Evolutionary conservation across 2,888 invertebrate genomes (phyloP).

Genomic region (Scelioninae gen. 2): DNA sequence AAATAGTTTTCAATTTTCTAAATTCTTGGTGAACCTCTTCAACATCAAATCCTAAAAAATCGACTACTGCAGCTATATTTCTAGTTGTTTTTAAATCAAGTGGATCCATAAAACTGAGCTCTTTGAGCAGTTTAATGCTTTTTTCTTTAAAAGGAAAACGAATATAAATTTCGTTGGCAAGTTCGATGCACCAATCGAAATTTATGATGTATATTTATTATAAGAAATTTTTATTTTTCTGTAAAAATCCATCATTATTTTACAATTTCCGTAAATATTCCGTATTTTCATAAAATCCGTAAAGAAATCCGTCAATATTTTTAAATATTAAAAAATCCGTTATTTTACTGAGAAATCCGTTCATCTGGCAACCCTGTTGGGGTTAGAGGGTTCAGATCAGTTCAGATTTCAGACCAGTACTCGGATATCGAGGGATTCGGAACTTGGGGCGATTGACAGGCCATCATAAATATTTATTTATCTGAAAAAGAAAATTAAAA

Average conservation of each 20-base stretch:
- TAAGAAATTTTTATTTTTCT: too few relatives aligned
- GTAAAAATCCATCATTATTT: too few relatives aligned
- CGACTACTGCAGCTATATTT: slow-evolving; percentile 27
- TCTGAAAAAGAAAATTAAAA: too few relatives aligned
- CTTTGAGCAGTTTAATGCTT: slow-evolving; percentile 23
- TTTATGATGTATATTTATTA: background rate
- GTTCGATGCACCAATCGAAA: too few relatives aligned
- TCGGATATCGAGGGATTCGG: too few relatives aligned
- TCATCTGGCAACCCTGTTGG: slow-evolving; percentile 18
- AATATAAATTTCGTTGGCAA: slow-evolving; percentile 22
- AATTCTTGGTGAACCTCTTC: slow-evolving; percentile 34
- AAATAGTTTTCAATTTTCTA: slow-evolving; percentile 30
- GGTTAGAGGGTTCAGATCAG: too few relatives aligned
- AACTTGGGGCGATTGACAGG: too few relatives aligned
- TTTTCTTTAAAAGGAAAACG: slow-evolving; percentile 26
- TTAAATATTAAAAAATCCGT: slow-evolving; percentile 13
- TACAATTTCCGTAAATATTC: slow-evolving; percentile 17
- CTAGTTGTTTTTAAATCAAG: background rate
- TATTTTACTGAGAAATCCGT: slow-evolving; percentile 22
- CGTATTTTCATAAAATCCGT: slow-evolving; percentile 11
- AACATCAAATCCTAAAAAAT: slow-evolving; percentile 38
- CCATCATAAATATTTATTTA: too few relatives aligned
- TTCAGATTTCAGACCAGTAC: too few relatives aligned
- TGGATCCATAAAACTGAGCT: slow-evolving; percentile 37
- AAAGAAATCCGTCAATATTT: slow-evolving; percentile 9